Percentiles rank a stretch among this genome's conserved stretches.
phyloP scores from a whole-genome alignment of 1,140 invertebrate species.

The Magallana ariakensis region DNA sequence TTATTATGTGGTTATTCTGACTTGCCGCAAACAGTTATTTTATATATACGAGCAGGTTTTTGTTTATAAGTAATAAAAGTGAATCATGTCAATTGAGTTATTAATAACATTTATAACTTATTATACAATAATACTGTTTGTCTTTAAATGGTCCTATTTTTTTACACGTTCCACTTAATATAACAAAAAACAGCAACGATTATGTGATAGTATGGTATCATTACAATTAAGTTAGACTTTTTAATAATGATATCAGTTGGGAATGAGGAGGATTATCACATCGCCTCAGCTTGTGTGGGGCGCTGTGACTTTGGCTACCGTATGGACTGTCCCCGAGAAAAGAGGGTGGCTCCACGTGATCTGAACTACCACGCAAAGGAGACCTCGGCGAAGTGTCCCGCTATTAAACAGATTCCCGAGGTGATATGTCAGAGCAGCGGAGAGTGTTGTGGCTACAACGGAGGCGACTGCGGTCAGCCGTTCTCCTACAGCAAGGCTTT shows the following conservation, averaged over 20 bases:
- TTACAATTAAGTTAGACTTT: not conserved
- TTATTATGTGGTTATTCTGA: too few species aligned
- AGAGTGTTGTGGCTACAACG: not conserved
- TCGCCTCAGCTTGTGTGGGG: constrained; percentile 13
- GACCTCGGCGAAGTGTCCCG: not conserved
- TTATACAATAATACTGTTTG: too few species aligned
- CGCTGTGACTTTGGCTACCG: not conserved
- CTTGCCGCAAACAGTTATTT: too few species aligned
- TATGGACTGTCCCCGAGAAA: constrained; percentile 15
- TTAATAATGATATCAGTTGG: not conserved
- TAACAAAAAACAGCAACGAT: too few species aligned
- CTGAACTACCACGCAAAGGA: constrained; percentile 10
- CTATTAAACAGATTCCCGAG: too few species aligned
- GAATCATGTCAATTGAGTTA: too few species aligned
- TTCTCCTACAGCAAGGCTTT: constrained; percentile 19
- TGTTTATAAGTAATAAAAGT: too few species aligned
- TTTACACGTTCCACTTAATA: too few species aligned
- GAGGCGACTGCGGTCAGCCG: constrained; percentile 15
- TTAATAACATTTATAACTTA: too few species aligned
- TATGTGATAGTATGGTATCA: too few species aligned
- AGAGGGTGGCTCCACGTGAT: constrained; percentile 8
- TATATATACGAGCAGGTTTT: too few species aligned
- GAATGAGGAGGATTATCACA: not conserved
- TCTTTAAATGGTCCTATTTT: too few species aligned
- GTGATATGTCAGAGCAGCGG: not conserved